These are phyloP conservation scores for Cetoscarus ocellatus DNA, from an alignment of 2,797 vertebrate genomes.

Conservation along the genomic window DNA sequence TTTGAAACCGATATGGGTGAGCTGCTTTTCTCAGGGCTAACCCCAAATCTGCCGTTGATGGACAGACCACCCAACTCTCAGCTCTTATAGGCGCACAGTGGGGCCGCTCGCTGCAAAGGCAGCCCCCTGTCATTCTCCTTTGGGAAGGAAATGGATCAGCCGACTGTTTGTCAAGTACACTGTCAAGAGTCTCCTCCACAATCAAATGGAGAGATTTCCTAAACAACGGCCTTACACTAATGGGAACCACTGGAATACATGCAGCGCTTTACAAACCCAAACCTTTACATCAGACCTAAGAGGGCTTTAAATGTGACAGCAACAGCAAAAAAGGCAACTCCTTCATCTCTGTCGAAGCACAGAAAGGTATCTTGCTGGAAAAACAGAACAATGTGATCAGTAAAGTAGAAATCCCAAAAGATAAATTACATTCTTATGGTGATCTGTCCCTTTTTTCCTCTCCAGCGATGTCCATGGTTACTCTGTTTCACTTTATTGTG, in stretches of 20 bases:
- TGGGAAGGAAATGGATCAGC: slow-evolving; percentile 81
- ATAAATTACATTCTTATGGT: slow-evolving; percentile 70
- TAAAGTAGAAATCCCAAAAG: slow-evolving; percentile 56
- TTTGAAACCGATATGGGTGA: slow-evolving; percentile 89
- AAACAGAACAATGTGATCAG: slow-evolving; percentile 57
- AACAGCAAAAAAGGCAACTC: slow-evolving; percentile 31
- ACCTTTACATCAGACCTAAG: slow-evolving; percentile 54
- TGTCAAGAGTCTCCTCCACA: slow-evolving; percentile 74
- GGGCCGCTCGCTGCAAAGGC: slow-evolving; percentile 74
- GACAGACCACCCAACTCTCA: slow-evolving; percentile 88
- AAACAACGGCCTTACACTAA: slow-evolving; percentile 61
- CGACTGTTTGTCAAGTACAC: slow-evolving; percentile 74
- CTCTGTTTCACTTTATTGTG: slow-evolving; percentile 72
- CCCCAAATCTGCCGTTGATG: slow-evolving; percentile 87
- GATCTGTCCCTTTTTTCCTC: slow-evolving; percentile 54
- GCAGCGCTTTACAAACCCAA: slow-evolving; percentile 65
- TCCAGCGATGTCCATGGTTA: slow-evolving; percentile 43
- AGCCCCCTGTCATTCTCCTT: slow-evolving; percentile 78
- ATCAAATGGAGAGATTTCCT: slow-evolving; percentile 67
- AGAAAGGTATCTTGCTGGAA: slow-evolving; percentile 56
- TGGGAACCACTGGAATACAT: slow-evolving; percentile 62
- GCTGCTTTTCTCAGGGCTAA: slow-evolving; percentile 86
- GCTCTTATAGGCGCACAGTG: slow-evolving; percentile 79
- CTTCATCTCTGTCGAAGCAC: slow-evolving; percentile 51
- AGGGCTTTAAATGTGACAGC: slow-evolving; percentile 61